Evolutionary conservation across 1,140 invertebrate genomes (phyloP), one percentile per base, ranked within the genome.

Genomic region (Colletes gigas): DNA sequence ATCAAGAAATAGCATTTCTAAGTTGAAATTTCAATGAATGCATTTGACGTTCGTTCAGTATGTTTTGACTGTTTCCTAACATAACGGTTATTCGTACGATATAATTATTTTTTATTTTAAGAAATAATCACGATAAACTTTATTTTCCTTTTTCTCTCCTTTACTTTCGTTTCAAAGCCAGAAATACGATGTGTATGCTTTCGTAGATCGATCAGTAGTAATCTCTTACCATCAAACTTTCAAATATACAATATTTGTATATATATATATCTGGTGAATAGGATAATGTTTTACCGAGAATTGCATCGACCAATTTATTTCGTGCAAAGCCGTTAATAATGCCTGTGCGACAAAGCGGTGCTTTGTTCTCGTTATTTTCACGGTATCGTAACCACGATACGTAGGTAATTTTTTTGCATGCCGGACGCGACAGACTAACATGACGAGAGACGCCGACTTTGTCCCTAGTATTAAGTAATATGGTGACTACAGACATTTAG

Each of bases 401-500:
- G 12, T 52, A 52, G 55, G 44, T 83, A 78, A 79, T 82, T 47
- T 81, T 88, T 79, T 69, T 85, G 86, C 88, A 90, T 91, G 88
- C 81, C 52, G 72, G 69, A 89, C 81, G 60, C 68, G 57, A 83
- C 79, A 81, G 88, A 89, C 89, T 81, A 81, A 90, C 88, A 90
- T 92, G 90, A 92, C 92, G 92, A 92, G 92, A 91, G 92, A 92
- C 90, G 82, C 15, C 15, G 78, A 90, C 82, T 76, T 78, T 3
- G n/a, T n/a, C 75, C 78, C n/a, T 83, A 86, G 54, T 81, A 67
- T 78, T 83, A 47, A 90, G 83, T 91, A 93, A 92, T 93, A 88
- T 91, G 91, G 92, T 93, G 92, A 92, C 93, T 94, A 93, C 93
- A 93, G 94, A 95, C 93, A 93, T 94, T 94, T 92, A 92, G 93